Conservation (phyloP, 2,888 invertebrate genomes). For the Epicampocera succincta region DNA sequence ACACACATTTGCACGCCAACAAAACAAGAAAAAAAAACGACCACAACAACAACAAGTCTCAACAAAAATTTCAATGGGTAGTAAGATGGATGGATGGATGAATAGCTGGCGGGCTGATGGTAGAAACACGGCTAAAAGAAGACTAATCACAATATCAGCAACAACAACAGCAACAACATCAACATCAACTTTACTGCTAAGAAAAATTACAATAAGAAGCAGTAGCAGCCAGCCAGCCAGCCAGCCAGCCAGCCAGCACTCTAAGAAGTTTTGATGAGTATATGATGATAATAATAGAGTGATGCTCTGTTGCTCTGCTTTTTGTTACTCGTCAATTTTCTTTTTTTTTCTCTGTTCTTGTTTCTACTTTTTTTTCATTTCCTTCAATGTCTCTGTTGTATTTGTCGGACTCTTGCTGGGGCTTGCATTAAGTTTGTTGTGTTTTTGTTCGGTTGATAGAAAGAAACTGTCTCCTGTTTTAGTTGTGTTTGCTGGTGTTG, state of each 20-base stretch:
- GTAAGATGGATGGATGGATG: slow-evolving; percentile 35
- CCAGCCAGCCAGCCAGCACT: slow-evolving; percentile 25
- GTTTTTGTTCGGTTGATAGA: slow-evolving; percentile 16
- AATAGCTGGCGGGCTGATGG: slow-evolving; percentile 7
- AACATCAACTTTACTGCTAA: slow-evolving; percentile 12
- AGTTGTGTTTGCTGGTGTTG: slow-evolving; percentile 7
- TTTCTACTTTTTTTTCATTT: slow-evolving; percentile 18
- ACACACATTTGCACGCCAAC: slow-evolving; percentile 17
- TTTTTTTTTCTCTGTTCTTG: too few species aligned
- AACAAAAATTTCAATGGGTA: slow-evolving; percentile 31
- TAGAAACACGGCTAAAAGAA: slow-evolving; percentile 47
- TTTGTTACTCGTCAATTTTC: slow-evolving; percentile 50
- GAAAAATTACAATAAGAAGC: slow-evolving; percentile 45
- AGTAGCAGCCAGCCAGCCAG: too few species aligned
- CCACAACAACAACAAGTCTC: slow-evolving; percentile 10
- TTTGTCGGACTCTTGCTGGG: slow-evolving; percentile 40
- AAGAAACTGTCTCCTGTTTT: slow-evolving; percentile 45
- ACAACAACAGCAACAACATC: slow-evolving; percentile 8
- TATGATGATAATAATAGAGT: slow-evolving; percentile 46
- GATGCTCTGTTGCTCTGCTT: slow-evolving; percentile 51
- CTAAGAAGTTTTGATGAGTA: slow-evolving; percentile 51
- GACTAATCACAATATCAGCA: slow-evolving; percentile 42
- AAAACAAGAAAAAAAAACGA: too few species aligned
- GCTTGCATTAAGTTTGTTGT: slow-evolving; percentile 19
- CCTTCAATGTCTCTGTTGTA: slow-evolving; percentile 28